Conservation (phyloP, 2,797 vertebrate genomes). For the Craterocephalus amniculus region DNA sequence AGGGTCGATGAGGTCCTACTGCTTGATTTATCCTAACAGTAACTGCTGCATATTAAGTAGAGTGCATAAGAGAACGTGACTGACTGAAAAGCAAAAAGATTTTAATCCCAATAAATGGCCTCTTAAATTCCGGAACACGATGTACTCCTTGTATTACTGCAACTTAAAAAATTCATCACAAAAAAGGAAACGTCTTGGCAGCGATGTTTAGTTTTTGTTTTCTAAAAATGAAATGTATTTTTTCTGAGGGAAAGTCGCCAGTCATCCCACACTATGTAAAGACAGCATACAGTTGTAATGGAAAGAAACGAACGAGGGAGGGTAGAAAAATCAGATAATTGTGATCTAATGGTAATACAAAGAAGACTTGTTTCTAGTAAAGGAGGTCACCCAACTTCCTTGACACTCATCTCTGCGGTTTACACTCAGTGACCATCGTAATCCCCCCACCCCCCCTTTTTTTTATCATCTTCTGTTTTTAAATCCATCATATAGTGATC, state of each 20-base stretch:
- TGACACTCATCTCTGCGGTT: constrained; percentile 60
- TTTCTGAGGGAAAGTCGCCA: neutral
- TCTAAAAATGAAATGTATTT: neutral
- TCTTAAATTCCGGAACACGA: constrained; percentile 12
- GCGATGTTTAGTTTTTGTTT: neutral
- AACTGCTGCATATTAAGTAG: constrained; percentile 67
- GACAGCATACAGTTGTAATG: neutral
- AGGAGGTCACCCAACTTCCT: constrained; percentile 72
- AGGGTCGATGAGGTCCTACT: constrained; percentile 54
- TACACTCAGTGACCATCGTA: constrained; percentile 36
- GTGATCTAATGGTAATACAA: constrained; percentile 54
- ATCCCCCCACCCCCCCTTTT: constrained; percentile 27
- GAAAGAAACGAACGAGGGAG: constrained; percentile 15
- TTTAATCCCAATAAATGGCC: constrained; percentile 8
- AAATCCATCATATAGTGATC: constrained; percentile 68
- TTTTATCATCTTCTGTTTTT: constrained; percentile 11
- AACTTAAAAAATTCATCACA: neutral
- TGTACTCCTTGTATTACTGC: neutral
- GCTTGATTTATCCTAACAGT: constrained; percentile 55
- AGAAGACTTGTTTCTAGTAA: constrained; percentile 56
- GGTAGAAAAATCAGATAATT: constrained; percentile 31
- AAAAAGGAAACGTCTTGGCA: neutral
- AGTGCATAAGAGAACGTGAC: constrained; percentile 43
- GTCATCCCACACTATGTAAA: neutral
- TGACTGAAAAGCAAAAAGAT: constrained; percentile 30